Evolutionary conservation across 2,888 invertebrate genomes (phyloP).

Genomic region (Polietes domitor): DNA sequence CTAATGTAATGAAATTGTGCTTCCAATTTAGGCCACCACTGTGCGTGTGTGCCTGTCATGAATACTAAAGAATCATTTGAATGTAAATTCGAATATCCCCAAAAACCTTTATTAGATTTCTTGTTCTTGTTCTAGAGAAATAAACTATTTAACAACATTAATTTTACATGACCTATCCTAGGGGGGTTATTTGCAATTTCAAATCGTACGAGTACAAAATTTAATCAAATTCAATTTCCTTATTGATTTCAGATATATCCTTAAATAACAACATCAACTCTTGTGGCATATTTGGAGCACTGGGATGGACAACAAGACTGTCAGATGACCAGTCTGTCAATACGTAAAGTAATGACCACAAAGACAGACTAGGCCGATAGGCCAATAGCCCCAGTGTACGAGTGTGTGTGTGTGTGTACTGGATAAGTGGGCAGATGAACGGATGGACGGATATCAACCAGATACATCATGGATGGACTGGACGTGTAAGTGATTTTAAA

Average conservation of each 20-base stretch:
- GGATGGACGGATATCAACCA: background rate
- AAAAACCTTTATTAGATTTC: background rate
- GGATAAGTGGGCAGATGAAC: background rate
- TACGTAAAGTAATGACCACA: background rate
- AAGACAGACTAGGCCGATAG: background rate
- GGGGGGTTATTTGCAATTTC: background rate
- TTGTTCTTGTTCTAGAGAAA: no score
- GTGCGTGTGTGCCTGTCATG: no score
- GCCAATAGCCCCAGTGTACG: background rate
- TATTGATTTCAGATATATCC: background rate
- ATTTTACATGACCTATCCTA: background rate
- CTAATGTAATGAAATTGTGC: no score
- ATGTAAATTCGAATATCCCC: background rate
- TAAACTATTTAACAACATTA: background rate
- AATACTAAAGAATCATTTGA: background rate
- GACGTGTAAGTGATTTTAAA: slow-evolving; percentile 44
- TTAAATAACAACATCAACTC: background rate
- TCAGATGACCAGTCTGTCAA: background rate
- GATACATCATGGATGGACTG: background rate
- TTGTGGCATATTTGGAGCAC: background rate
- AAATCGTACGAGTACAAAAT: background rate
- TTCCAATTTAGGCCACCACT: no score
- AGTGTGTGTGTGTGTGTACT: background rate
- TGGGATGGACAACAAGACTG: background rate
- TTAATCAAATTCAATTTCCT: background rate